Evolutionary conservation across 2,888 invertebrate genomes (phyloP).

Genomic region (Leuctra nigra): DNA sequence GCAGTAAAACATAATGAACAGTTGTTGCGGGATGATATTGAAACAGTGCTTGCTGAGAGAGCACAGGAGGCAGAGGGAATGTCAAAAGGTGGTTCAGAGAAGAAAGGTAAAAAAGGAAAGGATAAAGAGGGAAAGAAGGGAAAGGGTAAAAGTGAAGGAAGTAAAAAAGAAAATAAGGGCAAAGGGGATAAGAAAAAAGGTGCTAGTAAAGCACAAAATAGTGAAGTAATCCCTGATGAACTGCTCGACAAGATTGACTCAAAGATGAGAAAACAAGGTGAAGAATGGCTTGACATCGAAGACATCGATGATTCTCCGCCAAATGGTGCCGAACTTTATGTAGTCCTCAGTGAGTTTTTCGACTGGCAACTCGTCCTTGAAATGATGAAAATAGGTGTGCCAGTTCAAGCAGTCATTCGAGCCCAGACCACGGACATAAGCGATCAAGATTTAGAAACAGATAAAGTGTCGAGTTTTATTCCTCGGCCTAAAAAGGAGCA

Average conservation of each 20-base stretch:
- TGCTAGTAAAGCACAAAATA: neutral
- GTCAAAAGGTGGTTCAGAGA: neutral
- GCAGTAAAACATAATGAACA: neutral
- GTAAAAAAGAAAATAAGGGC: neutral
- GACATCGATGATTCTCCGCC: conserved; percentile 10
- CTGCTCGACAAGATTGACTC: neutral
- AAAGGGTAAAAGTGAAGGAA: neutral
- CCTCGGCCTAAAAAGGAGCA: neutral
- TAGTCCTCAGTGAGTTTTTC: neutral
- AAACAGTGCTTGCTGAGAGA: too few relatives aligned
- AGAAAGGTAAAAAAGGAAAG: neutral
- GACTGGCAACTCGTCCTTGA: conserved; percentile 1
- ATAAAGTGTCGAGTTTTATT: neutral
- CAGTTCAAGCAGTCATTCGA: conserved; percentile 4
- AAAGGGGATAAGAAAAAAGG: neutral
- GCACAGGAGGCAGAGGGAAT: neutral
- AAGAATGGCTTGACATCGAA: conserved; percentile 13
- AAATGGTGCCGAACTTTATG: conserved; percentile 15
- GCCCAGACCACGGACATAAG: neutral
- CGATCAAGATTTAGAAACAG: neutral
- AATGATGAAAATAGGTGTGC: conserved; percentile 7
- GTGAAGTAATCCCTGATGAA: neutral
- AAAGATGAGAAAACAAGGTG: conserved; percentile 12
- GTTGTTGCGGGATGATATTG: neutral
- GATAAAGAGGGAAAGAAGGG: neutral